Evolutionary conservation across 2,888 invertebrate species (phyloP).

Genomic region (Deroplatys truncata): DNA sequence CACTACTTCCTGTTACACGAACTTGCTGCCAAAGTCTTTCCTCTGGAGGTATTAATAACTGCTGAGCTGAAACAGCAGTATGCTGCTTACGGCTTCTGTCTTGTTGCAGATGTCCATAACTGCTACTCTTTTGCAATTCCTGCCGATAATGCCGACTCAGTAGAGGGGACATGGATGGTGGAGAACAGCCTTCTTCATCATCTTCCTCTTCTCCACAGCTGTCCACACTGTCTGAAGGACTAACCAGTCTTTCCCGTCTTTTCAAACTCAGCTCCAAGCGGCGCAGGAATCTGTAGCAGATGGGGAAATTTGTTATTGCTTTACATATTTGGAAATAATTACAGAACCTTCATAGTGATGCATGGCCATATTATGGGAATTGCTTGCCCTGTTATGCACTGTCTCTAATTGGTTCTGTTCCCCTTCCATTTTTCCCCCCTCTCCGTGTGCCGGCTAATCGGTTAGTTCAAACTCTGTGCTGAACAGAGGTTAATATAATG

Average conservation of each 20-base stretch:
- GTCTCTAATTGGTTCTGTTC: too few relatives aligned
- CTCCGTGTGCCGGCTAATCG: too few relatives aligned
- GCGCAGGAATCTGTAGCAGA: conserved; percentile 57
- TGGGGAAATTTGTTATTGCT: background rate
- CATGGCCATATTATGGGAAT: too few relatives aligned
- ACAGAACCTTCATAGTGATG: too few relatives aligned
- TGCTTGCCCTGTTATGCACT: too few relatives aligned
- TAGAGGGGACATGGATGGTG: conserved; percentile 15
- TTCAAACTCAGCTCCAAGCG: conserved; percentile 68
- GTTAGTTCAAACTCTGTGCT: too few relatives aligned
- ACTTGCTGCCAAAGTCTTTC: background rate
- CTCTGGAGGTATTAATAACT: background rate
- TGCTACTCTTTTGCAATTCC: background rate
- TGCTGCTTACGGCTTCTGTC: background rate
- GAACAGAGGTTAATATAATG: too few relatives aligned
- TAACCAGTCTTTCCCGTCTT: conserved; percentile 56
- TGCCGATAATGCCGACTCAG: background rate
- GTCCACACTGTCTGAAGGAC: conserved; percentile 51
- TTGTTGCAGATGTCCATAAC: background rate
- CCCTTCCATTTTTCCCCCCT: too few relatives aligned
- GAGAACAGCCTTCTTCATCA: conserved; percentile 11
- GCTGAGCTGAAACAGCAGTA: background rate
- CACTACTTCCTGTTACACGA: background rate
- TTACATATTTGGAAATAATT: too few relatives aligned
- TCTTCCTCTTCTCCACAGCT: conserved; percentile 33